Conservation (phyloP, 2,113 vertebrate genomes). For the Petroica traversi region DNA sequence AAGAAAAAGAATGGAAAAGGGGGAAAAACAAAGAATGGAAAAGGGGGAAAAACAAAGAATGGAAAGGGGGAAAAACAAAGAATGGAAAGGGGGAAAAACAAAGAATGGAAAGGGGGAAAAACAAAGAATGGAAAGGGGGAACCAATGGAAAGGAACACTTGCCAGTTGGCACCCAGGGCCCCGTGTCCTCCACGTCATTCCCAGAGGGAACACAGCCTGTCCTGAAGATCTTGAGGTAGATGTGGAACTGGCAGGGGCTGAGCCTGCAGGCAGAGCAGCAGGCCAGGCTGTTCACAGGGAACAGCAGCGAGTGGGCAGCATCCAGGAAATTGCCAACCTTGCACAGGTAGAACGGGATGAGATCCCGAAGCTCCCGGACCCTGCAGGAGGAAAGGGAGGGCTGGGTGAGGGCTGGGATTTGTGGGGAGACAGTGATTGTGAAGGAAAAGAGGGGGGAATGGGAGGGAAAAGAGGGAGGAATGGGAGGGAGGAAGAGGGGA, state of each 20-base stretch:
- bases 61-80: too few relatives aligned
- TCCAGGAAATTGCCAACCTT: constrained; percentile 43
- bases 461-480: too few relatives aligned
- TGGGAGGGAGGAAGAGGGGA: too few relatives aligned
- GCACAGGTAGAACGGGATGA: constrained; percentile 62
- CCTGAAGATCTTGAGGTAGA: constrained; percentile 64
- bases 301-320: background rate
- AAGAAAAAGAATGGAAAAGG: too few relatives aligned
- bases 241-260: background rate
- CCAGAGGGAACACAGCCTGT: constrained; percentile 38
- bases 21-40: too few relatives aligned
- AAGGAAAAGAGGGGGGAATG: fast-evolving
- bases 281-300: background rate
- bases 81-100: too few relatives aligned
- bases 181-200: background rate
- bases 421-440: background rate
- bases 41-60: too few relatives aligned
- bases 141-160: constrained; percentile 14
- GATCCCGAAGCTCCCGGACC: constrained; percentile 15
- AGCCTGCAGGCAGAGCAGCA: constrained; percentile 48
- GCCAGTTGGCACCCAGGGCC: constrained; percentile 16
- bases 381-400: background rate
- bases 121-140: background rate
- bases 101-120: too few relatives aligned
- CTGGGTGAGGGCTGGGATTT: background rate